Evolutionary conservation across 35 echinoderm and acorn worm species (phyloP).

Genomic region (Nesometra sesokonis): DNA sequence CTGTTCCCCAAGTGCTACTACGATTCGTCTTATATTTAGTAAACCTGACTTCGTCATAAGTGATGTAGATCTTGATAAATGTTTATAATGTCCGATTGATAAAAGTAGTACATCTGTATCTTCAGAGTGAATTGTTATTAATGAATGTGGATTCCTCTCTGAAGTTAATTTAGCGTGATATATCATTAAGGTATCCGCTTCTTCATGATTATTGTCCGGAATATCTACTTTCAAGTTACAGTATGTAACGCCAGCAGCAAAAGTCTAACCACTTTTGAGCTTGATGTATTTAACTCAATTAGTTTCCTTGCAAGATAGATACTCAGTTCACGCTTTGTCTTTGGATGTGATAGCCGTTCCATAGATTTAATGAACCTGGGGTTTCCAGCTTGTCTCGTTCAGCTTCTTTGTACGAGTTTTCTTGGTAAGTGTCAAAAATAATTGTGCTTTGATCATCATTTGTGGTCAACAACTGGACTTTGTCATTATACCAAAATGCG

Average conservation of each 20-base stretch:
- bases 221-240: neutral
- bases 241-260: neutral
- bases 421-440: no score
- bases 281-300: neutral
- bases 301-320: neutral
- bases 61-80: neutral
- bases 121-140: neutral
- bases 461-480: no score
- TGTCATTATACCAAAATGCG: no score
- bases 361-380: neutral
- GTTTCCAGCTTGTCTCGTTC: no score
- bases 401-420: no score
- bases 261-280: neutral
- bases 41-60: neutral
- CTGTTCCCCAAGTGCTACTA: neutral
- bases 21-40: neutral
- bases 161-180: neutral
- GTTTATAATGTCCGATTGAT: neutral
- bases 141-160: neutral
- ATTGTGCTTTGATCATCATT: no score
- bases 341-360: neutral
- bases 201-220: neutral
- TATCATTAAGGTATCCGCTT: neutral
- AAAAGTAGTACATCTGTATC: neutral
- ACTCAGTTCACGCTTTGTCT: neutral